phyloP scores from a whole-genome alignment of 2,113 vertebrate species.

The Xiphorhynchus elegans region DNA sequence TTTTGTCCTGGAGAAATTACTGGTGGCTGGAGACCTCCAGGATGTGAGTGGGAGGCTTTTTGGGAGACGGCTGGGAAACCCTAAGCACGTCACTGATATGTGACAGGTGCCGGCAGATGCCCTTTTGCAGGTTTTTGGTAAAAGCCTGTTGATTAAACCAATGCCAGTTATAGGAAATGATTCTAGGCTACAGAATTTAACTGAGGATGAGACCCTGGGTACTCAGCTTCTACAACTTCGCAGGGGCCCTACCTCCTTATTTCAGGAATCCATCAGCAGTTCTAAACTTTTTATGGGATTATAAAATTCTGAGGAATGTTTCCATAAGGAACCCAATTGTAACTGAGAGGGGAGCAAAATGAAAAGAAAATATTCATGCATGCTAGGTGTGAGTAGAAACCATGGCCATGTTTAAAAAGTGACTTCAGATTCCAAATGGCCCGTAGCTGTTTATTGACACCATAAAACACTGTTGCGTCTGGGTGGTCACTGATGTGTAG shows the following conservation, averaged over 20 bases:
- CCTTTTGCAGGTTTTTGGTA: neutral
- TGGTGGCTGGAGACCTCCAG: neutral
- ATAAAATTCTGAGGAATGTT: conserved; percentile 35
- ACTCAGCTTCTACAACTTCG: neutral
- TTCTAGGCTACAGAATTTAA: neutral
- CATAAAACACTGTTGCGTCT: neutral
- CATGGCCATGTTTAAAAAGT: neutral
- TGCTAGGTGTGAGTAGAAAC: neutral
- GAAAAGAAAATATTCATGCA: conserved; percentile 29
- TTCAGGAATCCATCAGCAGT: neutral
- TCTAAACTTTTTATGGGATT: conserved; percentile 15
- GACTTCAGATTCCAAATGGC: conserved; percentile 3
- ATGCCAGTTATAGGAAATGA: neutral
- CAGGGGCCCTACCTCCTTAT: neutral
- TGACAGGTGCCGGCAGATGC: conserved; percentile 19
- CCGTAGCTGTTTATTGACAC: conserved; percentile 1
- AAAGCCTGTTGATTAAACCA: neutral
- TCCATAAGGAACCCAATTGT: conserved; percentile 22
- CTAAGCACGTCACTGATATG: neutral
- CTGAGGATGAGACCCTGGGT: neutral
- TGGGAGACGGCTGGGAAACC: neutral
- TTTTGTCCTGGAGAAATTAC: conserved; percentile 8
- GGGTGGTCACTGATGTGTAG: neutral
- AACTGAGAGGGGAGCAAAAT: conserved; percentile 14
- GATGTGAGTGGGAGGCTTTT: neutral